Base-by-base conservation (phyloP, 2,113 vertebrate species). In the Lophochroa leadbeateri region DNA sequence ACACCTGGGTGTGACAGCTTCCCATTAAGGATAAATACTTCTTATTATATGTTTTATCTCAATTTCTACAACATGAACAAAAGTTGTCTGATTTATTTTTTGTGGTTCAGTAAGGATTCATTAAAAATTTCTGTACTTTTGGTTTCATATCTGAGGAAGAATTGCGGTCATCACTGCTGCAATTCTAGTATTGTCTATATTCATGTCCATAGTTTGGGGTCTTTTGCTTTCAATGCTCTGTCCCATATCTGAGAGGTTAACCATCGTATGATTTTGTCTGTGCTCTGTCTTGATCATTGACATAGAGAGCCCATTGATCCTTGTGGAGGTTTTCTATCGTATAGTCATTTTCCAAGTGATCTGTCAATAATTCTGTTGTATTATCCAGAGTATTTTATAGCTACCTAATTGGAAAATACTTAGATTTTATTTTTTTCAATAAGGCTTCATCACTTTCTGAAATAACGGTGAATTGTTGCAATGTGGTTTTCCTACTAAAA, bases 181-280 rank as follows among this genome's bases (percentile, higher is more conserved):
- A 89, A 21, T 58, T 81, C 23, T 35, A 19, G 10, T 68, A 43
- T 69, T 70, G 15, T 6, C 5, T 52, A 6, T 23, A 20, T 24
- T 86, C 6, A 3, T 2, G 6, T 28, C 9, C 1, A 0, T 6
- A 13, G 25, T 13, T 9, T 57, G 8, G 16, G 6, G 12, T 39
- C 23, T 72, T 87, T 39, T 55, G 10, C 33, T 85, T 74, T 67
- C 43, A 46, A 0, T 9, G 29, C 11, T 80, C 44, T 60, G 20
- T 17, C 5, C 17, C 1, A 0, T 60, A 29, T 23, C 15, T 79
- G 50, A 68, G 46, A 84, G 11, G 4, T 76, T 29, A 68, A 43
- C 10, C 19, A 12, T 69, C 18, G 23, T 16, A 28, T 11, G 5
- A 47, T 53, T 52, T 68, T 69, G 20, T 43, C 43, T 69, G 14